A percentile compares a stretch with the other conserved stretches of the same genome.
Conservation (phyloP, 2,113 vertebrate genomes). For the Embiotoca jacksoni region DNA sequence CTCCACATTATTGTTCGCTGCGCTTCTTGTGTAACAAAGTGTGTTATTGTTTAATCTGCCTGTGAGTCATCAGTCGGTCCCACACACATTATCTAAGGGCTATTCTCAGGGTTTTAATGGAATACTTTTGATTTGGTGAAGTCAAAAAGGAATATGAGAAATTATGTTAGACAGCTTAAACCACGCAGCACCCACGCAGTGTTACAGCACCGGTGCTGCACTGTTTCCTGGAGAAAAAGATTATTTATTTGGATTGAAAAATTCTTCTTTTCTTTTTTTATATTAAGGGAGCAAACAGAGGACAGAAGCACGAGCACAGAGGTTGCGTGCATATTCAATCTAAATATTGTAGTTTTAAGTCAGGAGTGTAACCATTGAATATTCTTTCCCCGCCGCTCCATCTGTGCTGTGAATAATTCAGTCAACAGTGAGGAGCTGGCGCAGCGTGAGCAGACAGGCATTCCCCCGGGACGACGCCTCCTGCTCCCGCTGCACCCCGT, state of each 20-base stretch:
- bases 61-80: conserved; percentile 50
- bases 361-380: conserved; percentile 19
- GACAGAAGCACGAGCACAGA: not conserved
- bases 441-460: conserved; percentile 42
- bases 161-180: conserved; percentile 7
- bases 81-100: conserved; percentile 32
- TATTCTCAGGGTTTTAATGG: conserved; percentile 33
- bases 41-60: conserved; percentile 24
- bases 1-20: conserved; percentile 15
- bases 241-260: too few relatives aligned
- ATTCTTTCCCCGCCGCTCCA: conserved; percentile 26
- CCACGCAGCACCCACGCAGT: conserved; percentile 18
- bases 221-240: not conserved
- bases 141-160: conserved; percentile 7
- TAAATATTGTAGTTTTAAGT: not conserved
- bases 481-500: conserved; percentile 36
- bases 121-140: conserved; percentile 22
- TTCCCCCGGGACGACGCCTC: conserved; percentile 45
- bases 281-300: not conserved
- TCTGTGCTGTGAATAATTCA: conserved; percentile 73
- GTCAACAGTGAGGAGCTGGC: conserved; percentile 46
- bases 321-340: not conserved
- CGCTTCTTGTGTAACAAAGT: conserved; percentile 53
- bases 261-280: not conserved
- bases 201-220: not conserved